Conservation (phyloP, 1,140 invertebrate genomes). For the Drosophila takahashii region DNA sequence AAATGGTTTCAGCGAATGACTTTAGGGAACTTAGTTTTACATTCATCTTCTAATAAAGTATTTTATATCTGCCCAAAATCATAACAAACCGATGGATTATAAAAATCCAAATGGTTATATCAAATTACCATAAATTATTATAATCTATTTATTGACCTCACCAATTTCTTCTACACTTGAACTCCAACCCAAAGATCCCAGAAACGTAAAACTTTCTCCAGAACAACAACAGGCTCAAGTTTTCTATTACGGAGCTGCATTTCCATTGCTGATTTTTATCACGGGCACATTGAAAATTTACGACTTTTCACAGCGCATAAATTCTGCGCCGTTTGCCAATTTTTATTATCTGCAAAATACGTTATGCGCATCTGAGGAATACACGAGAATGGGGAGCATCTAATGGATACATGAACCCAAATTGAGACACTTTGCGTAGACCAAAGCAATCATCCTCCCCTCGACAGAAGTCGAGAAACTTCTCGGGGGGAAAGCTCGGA, state of each 20-base stretch:
- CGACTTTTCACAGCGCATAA: slow-evolving; percentile 61
- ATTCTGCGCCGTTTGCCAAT: slow-evolving; percentile 55
- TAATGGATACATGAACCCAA: slow-evolving; percentile 52
- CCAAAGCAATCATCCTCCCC: slow-evolving; percentile 25
- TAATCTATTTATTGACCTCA: slow-evolving; percentile 19
- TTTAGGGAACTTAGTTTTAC: too few relatives aligned
- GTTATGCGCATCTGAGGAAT: slow-evolving; percentile 40
- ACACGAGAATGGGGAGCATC: slow-evolving; percentile 10
- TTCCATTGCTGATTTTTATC: slow-evolving; percentile 65
- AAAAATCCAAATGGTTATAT: neutral
- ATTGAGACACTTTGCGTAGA: slow-evolving; percentile 60
- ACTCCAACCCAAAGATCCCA: slow-evolving; percentile 15
- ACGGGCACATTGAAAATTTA: slow-evolving; percentile 65
- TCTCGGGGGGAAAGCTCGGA: neutral
- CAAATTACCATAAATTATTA: slow-evolving; percentile 28
- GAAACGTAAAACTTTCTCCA: slow-evolving; percentile 30
- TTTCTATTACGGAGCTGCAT: slow-evolving; percentile 48
- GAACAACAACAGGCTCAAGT: slow-evolving; percentile 13
- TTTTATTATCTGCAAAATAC: slow-evolving; percentile 75
- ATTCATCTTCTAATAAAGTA: neutral
- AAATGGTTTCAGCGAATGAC: neutral
- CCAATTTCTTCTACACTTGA: neutral
- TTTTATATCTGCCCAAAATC: neutral
- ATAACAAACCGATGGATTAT: neutral
- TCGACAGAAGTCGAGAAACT: slow-evolving; percentile 6